Evolutionary conservation across 37 sponge, comb jelly and placozoan genomes (phyloP), one percentile per base, ranked within the genome.

Genomic region (Hormiphora californensis): DNA sequence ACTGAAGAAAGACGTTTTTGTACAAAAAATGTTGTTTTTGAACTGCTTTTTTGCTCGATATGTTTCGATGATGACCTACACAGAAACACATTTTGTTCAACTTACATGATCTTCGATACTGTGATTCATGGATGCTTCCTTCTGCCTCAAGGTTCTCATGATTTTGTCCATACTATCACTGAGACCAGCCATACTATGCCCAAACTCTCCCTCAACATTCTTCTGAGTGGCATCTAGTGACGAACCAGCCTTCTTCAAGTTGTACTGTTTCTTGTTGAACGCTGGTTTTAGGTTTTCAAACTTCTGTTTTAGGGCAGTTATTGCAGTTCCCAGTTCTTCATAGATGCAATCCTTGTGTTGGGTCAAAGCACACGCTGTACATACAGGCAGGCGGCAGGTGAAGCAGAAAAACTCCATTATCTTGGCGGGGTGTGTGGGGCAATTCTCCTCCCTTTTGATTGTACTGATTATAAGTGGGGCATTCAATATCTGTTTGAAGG

Each of bases 251-350:
- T 73, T 73, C 22, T 73, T 73, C 23, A 73, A 28, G 25, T 73
- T 73, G 46, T 73, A 73, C 21, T 43, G 46, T 73, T 73, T 73
- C 43, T 46, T 22, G 38, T 73, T 73, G 81, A 73, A 73, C 4
- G 81, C 46, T 12, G 81, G 81, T 33, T 73, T 73, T 43, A 73
- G 32, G 27, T 73, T 73, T 22, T 73, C 81, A 73, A 73, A 73
- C 46, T 73, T 73, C 23, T 73, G 46, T 40, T 73, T 73, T 3
- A 73, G 46, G 25, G 81, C 41, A 73, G 81, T 43, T 4, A 73
- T 46, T n/a, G 81, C 81, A 41, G 43, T 73, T 43, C 46, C 40
- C 17, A 73, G 44, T 73, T 73, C 81, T 17, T 73, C 81, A 73
- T 73, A 73, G 23, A 73, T 41, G 25, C 81, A 73, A 36, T 28